A percentile compares a stretch with the other conserved stretches of the same genome.
phyloP scores from a whole-genome alignment of 2,888 invertebrate species.

The Tetropium fuscum region DNA sequence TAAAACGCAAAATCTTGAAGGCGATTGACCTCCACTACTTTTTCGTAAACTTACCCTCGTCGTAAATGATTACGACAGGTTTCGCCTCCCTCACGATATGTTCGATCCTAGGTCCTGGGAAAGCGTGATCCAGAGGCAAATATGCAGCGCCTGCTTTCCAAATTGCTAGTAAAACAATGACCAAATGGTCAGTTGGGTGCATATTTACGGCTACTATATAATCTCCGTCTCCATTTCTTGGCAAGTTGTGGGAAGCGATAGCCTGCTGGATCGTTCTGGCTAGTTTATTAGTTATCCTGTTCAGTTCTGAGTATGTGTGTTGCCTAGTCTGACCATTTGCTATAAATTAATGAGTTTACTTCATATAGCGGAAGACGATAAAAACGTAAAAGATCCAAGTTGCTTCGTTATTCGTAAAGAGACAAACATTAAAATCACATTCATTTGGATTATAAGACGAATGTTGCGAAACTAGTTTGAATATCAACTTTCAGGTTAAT shows the following conservation, averaged over 20 bases:
- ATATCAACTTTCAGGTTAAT: no score
- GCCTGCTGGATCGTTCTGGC: conserved; percentile 69
- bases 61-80: conserved; percentile 78
- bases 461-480: no score
- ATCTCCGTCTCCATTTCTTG: conserved; percentile 76
- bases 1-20: no score
- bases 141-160: conserved; percentile 89
- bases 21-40: no score
- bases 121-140: conserved; percentile 81
- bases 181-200: conserved; percentile 78
- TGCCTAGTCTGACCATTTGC: conserved; percentile 45
- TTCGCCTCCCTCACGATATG: conserved; percentile 82
- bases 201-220: conserved; percentile 83
- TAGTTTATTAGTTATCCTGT: conserved; percentile 70
- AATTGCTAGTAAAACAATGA: conserved; percentile 77
- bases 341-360: no score
- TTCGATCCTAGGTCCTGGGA: conserved; percentile 78
- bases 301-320: conserved; percentile 70
- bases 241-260: conserved; percentile 60
- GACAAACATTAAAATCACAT: conserved; percentile 16
- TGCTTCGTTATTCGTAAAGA: no score
- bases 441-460: no score
- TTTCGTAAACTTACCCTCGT: conserved; percentile 70
- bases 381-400: no score
- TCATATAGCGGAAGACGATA: no score